Conservation (phyloP, 2,797 vertebrate species). For the Chromobotia macracanthus region DNA sequence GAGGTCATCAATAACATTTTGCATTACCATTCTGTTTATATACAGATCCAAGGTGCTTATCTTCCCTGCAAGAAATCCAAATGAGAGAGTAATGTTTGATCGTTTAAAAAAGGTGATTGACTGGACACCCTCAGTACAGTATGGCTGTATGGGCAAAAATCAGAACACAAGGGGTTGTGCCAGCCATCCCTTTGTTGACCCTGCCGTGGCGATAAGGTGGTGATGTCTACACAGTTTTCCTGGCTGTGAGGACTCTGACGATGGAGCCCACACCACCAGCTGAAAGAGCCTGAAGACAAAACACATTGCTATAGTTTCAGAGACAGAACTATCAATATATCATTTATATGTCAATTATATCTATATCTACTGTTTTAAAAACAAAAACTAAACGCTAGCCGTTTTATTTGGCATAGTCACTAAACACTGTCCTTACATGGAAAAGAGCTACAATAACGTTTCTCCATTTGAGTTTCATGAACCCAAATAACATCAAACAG, state of each 20-base stretch:
- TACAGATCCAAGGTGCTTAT: constrained; percentile 40
- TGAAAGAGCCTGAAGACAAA: constrained; percentile 84
- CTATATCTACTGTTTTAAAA: no score
- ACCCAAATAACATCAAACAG: no score
- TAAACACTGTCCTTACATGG: no score
- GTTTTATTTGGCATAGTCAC: no score
- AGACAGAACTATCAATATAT: background rate
- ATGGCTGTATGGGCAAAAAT: constrained; percentile 33
- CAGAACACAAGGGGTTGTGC: constrained; percentile 47
- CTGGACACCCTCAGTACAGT: constrained; percentile 47
- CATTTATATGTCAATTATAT: no score
- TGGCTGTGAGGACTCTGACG: constrained; percentile 92
- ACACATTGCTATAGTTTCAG: background rate
- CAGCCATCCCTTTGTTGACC: constrained; percentile 58
- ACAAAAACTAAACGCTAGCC: no score
- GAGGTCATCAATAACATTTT: constrained; percentile 26
- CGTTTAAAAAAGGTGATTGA: background rate
- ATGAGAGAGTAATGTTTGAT: constrained; percentile 38
- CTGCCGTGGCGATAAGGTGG: constrained; percentile 19
- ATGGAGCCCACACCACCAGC: constrained; percentile 96
- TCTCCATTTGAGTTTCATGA: no score
- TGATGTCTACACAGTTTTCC: constrained; percentile 88
- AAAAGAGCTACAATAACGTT: no score
- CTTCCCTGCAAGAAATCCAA: constrained; percentile 34
- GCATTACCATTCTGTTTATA: constrained; percentile 7